Conservation (phyloP, 2,113 vertebrate genomes). For the Scomber japonicus region DNA sequence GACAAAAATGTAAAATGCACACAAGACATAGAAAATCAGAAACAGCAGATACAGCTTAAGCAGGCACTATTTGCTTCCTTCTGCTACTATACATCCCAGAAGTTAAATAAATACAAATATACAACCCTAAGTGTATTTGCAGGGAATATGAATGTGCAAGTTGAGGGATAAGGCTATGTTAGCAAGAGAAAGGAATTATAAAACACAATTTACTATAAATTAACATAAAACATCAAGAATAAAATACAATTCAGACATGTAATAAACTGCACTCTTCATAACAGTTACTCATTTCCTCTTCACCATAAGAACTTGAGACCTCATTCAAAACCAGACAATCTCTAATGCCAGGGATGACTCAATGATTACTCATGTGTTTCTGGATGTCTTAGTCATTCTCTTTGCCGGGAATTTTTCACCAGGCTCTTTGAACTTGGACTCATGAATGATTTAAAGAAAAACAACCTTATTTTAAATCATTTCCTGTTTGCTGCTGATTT, state of each 20-base stretch:
- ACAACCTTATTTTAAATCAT: not conserved
- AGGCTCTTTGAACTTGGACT: slow-evolving; percentile 16
- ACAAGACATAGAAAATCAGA: not conserved
- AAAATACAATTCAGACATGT: not conserved
- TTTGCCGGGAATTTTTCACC: slow-evolving; percentile 64
- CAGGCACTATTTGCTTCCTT: not conserved
- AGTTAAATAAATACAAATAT: not conserved
- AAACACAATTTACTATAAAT: not conserved
- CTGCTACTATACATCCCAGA: not conserved
- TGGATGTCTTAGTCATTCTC: slow-evolving; percentile 63
- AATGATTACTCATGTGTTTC: slow-evolving; percentile 60
- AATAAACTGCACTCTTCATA: not conserved
- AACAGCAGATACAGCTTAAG: not conserved
- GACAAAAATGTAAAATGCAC: not conserved
- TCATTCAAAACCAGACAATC: slow-evolving; percentile 43
- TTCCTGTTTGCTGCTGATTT: not conserved
- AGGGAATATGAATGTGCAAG: not conserved
- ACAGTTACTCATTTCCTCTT: not conserved
- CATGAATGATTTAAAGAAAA: slow-evolving; percentile 17
- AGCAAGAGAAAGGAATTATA: not conserved
- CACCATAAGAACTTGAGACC: not conserved
- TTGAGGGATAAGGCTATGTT: not conserved
- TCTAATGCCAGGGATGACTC: slow-evolving; percentile 49
- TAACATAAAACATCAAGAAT: not conserved
- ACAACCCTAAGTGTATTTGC: not conserved